Evolutionary conservation across 1,140 invertebrate species (phyloP), one percentile per base, ranked within the genome.

Genomic region (Belonocnema kinseyi): DNA sequence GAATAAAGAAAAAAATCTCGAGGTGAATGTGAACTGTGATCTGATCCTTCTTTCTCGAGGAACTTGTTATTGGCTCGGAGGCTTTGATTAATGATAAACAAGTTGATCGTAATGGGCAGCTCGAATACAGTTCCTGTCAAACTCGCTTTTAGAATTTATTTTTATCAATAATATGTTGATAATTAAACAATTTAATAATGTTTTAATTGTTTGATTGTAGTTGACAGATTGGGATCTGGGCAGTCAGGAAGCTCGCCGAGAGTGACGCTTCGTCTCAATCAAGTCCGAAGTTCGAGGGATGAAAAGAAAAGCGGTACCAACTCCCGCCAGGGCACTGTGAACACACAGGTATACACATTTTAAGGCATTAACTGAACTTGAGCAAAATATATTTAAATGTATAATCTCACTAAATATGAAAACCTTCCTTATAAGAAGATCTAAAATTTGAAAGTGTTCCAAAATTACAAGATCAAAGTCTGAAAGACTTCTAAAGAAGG

Each of bases 241-340:
- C 87, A 88, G 84, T 85, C 88, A 81, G 87, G 86, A 85, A 87
- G 89, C 77, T 93, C 93, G 75, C 92, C 93, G 50, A 89, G 93
- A 76, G 91, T 94, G 73, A 93, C 93, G 83, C 88, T 94, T 66
- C 91, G 93, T 81, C 91, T 94, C 77, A 93, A 93, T 83, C 92
- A 93, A 76, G 89, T 93, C 74, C 89, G 92, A 46, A 87, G 91
- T 76, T 71, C 89, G 75, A 92, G 92, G 90, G 92, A 93, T 92
- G 92, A 93, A 74, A 93, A 92, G 80, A 93, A 92, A 87, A 66
- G 33, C 33, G 40, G 26, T 13, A 73, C 75, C 72, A 87, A 83
- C 76, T 83, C 84, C 77, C 86, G 87, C 75, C 86, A 86, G 81
- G 80, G 86, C 77, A 66, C 76, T 77, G 81, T 82, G 66, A 84